phyloP scores from a whole-genome alignment of 2,888 invertebrate genomes.

The Phalera bucephala region DNA sequence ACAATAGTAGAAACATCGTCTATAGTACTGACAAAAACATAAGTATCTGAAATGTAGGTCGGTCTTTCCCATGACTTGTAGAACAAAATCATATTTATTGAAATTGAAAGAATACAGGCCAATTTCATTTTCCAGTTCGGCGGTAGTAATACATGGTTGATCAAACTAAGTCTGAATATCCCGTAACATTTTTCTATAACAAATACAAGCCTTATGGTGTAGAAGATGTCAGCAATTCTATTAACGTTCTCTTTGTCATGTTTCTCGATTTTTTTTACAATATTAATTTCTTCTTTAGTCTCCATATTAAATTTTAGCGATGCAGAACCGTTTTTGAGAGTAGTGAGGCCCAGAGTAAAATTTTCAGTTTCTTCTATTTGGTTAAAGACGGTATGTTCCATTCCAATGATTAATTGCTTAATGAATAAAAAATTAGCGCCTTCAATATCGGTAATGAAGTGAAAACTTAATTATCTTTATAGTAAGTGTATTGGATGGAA shows the following conservation, averaged over 20 bases:
- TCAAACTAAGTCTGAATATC: slow-evolving; percentile 43
- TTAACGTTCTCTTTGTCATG: slow-evolving; percentile 10
- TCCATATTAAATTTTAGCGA: not conserved
- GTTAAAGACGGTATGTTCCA: no score
- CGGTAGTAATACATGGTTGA: slow-evolving; percentile 27
- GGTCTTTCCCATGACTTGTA: slow-evolving; percentile 23
- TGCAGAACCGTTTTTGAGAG: slow-evolving; percentile 6
- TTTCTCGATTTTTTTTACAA: not conserved
- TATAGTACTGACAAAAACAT: slow-evolving; percentile 26
- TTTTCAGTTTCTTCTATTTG: no score
- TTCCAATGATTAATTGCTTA: slow-evolving; percentile 26
- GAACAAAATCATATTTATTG: slow-evolving; percentile 22
- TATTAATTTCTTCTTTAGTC: not conserved
- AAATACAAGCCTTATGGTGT: slow-evolving; percentile 35
- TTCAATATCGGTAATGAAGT: slow-evolving; percentile 5
- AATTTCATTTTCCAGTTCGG: slow-evolving; percentile 39
- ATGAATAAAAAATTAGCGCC: slow-evolving; percentile 21
- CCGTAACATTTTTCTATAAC: slow-evolving; percentile 44
- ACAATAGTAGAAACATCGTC: slow-evolving; percentile 38
- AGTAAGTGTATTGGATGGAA: not conserved
- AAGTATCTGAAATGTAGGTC: slow-evolving; percentile 18
- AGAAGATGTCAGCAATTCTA: slow-evolving; percentile 23
- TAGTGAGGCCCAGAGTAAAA: no score
- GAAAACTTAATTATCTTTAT: slow-evolving; percentile 2
- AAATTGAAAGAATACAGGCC: slow-evolving; percentile 24